phyloP scores from a whole-genome alignment of 2,888 invertebrate species.

The Eutolmus rufibarbis region DNA sequence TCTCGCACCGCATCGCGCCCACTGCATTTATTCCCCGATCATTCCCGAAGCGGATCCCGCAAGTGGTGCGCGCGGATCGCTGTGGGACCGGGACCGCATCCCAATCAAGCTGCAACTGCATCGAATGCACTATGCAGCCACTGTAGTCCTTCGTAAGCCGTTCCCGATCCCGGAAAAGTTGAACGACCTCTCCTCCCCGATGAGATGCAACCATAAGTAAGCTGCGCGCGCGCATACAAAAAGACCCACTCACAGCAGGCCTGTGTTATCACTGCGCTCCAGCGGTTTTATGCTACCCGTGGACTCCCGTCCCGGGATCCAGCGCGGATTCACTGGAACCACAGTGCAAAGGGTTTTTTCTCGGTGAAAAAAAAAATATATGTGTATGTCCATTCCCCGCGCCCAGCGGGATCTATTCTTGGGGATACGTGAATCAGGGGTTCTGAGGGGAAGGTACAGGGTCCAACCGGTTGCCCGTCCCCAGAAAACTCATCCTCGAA shows the following conservation, averaged over 20 bases:
- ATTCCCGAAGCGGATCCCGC: neutral
- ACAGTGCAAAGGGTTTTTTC: neutral
- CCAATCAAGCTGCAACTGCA: neutral
- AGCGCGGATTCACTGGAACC: neutral
- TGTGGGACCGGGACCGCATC: neutral
- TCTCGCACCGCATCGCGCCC: neutral
- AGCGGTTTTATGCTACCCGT: neutral
- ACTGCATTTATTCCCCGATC: neutral
- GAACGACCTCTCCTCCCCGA: constrained; percentile 15
- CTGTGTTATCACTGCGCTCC: neutral
- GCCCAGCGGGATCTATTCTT: neutral
- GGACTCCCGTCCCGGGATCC: neutral
- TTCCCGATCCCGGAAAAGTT: constrained; percentile 9
- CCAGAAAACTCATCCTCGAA: constrained; percentile 24
- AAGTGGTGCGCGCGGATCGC: neutral
- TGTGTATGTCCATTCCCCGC: neutral
- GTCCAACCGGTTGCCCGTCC: constrained; percentile 13
- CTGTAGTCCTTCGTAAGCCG: constrained; percentile 3
- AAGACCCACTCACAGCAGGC: neutral
- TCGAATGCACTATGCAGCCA: neutral
- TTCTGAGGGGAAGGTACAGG: neutral
- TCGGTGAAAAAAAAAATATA: neutral
- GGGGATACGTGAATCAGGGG: neutral
- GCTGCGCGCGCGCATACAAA: neutral
- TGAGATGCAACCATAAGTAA: neutral